Evolutionary conservation across 2,888 invertebrate species (phyloP), one percentile per base, ranked within the genome.

Genomic region (Cheilosia impressa): DNA sequence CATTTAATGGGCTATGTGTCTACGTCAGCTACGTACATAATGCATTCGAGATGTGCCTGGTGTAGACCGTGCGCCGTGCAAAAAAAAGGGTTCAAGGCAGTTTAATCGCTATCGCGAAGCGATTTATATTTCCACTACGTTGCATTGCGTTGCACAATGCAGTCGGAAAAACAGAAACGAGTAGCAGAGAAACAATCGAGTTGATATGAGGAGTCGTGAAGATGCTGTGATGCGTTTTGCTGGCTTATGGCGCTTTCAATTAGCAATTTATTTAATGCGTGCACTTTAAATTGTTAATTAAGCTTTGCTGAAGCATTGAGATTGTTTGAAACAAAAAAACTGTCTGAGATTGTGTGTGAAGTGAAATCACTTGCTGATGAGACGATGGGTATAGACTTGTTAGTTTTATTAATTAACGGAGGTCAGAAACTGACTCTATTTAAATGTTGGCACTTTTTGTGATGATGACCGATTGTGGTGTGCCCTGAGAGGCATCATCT

Each of bases 41-140:
- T 19, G 13, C 19, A 34, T 27, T 27, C 38, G 31, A 66, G 52
- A 41, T 50, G 65, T 47, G 43, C 15, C 31, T 43, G 50, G 9
- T 45, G 65, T 38, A 62, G 65, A 38, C 50, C 22, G 50, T 57
- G 52, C 19, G 17, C n/a, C 57, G 31, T 27, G n/a, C 34, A 52
- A 45, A 69, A n/a, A 73, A 63, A 83, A 84, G 80, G 80, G 84
- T 84, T 84, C 84, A 84, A 80, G 84, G 84, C 80, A 80, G 80
- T 76, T 80, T 79, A 84, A 84, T 73, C 80, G 65, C 53, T 84
- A 83, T 79, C 79, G 73, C 79, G 10, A 68, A 69, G 73, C 83
- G 83, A 79, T 83, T 83, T 69, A 69, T 73, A 66, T 77, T 72
- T 83, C 62, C 78, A 79, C 38, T 41, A 57, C 53, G 9, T 24